Evolutionary conservation across 2,113 vertebrate genomes (phyloP).

Genomic region (Lontra canadensis): DNA sequence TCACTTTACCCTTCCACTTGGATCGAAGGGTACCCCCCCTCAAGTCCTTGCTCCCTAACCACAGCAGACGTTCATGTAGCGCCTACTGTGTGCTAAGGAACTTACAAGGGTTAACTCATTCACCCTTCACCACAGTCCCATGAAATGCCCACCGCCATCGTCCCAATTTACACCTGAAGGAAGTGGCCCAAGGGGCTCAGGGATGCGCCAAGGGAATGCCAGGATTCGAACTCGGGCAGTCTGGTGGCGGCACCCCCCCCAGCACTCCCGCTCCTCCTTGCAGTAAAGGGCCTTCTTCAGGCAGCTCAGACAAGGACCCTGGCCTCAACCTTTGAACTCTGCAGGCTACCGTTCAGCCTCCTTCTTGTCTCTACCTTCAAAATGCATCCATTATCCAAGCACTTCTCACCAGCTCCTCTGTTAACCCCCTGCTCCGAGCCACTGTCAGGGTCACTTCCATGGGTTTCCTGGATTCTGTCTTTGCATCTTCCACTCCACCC

Average conservation of each 20-base stretch:
- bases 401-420: neutral
- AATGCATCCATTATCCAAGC: neutral
- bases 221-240: neutral
- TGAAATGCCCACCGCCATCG: too few species aligned
- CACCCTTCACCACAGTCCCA: neutral
- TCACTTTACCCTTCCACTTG: neutral
- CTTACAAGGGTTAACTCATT: neutral
- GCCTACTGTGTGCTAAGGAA: neutral
- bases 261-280: neutral
- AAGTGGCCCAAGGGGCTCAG: neutral
- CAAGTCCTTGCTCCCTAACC: neutral
- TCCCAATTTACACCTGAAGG: fast-evolving
- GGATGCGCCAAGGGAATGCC: neutral
- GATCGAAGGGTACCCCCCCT: neutral
- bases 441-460: too few species aligned
- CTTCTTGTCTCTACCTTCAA: neutral
- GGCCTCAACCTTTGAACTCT: neutral
- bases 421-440: neutral
- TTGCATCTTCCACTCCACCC: neutral
- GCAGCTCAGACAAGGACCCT: neutral
- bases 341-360: neutral
- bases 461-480: neutral
- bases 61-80: neutral
- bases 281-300: neutral
- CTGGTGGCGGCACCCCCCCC: neutral